Percentiles rank a stretch among this genome's conserved stretches.
Conservation (phyloP, 2,113 vertebrate genomes). For the Ceyx cyanopectus region DNA sequence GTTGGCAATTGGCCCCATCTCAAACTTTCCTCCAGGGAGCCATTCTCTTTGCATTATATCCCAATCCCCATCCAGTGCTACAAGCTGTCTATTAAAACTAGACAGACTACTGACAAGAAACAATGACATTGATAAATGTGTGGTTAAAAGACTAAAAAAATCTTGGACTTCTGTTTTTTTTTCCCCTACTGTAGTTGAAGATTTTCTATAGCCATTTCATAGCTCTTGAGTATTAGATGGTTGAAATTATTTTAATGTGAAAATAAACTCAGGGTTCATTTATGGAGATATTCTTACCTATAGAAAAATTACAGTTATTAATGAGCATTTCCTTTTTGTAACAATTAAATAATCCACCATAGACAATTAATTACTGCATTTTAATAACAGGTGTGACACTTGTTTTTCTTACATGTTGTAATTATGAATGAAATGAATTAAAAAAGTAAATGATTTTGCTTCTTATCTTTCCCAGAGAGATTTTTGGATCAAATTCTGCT, state of each 20-base stretch:
- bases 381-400: not conserved
- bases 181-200: not conserved
- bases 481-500: not conserved
- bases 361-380: not conserved
- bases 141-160: not conserved
- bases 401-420: not conserved
- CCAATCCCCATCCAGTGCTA: not conserved
- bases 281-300: not conserved
- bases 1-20: not conserved
- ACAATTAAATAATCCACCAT: not conserved
- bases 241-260: not conserved
- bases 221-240: not conserved
- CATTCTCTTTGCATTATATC: slow-evolving; percentile 24
- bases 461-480: not conserved
- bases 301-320: not conserved
- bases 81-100: not conserved
- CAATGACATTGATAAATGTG: not conserved
- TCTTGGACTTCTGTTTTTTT: not conserved
- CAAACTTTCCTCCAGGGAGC: slow-evolving; percentile 27
- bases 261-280: not conserved
- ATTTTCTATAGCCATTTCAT: not conserved
- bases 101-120: not conserved
- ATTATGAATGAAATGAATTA: not conserved
- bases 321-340: not conserved
- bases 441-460: not conserved